Base-by-base conservation (phyloP, 2,797 vertebrate genomes). In the Urosaurus nigricauda region DNA sequence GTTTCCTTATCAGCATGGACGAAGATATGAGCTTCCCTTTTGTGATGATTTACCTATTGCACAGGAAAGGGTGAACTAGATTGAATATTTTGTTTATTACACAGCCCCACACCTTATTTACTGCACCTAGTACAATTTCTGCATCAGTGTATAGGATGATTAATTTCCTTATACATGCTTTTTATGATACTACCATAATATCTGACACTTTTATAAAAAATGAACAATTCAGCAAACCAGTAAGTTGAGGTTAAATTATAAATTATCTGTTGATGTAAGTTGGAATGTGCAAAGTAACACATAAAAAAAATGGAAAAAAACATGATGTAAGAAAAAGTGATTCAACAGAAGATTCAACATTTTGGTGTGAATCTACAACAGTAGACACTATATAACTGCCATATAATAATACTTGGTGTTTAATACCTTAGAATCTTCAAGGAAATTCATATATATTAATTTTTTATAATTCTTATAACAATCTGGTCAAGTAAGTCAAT, bases 51-150 rank as follows among this genome's bases (percentile, higher is more conserved):
- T 88, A 77, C 58, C 21, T 85, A 65, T 43, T 74, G 24, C 68
- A 85, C 56, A 74, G n/a, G 47, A 29, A 74, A 87, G 35, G 9
- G 24, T 65, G 12, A 13, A 47, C 13, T 47, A 56, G 77, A 80
- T 80, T 89, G 85, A 80, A 80, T 73, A 74, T 80, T 79, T 79
- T 89, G 63, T 85, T 85, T 89, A 89, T 63, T 71, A 26, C 26
- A 43, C 71, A 53, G 16, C 43, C 56, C 35, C 60, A 68, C 3
- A 40, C 60, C 56, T 88, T 88, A 88, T 84, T 78, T 88, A 84
- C 47, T 78, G n/a, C 29, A 79, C 5, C 29, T 7, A 74, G 17
- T 0, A 63, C 83, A 63, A 80, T 47, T 16, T 26, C 32, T 79
- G n/a, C 77, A 79, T 63, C 14, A 47, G 40, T 35, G 75, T 73